phyloP scores from a whole-genome alignment of 1,140 invertebrate genomes.

The Calosoma granatense region DNA sequence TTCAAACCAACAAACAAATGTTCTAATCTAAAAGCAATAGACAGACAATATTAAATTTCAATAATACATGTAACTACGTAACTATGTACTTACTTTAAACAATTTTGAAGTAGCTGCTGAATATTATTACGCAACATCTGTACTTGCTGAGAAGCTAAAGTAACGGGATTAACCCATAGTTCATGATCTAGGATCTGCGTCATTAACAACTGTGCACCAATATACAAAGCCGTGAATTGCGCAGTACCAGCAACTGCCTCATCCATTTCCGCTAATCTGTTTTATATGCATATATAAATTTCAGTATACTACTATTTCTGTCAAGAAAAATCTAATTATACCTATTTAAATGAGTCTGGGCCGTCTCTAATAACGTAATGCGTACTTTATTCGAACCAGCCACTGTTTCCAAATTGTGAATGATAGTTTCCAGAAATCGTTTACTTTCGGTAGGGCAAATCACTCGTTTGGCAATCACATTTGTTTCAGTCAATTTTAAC shows the following conservation, averaged over 20 bases:
- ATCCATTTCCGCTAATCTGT: constrained; percentile 76
- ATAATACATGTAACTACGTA: constrained; percentile 19
- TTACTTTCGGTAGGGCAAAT: constrained; percentile 33
- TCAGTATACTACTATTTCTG: not conserved
- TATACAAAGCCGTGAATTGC: constrained; percentile 74
- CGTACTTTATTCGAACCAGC: constrained; percentile 48
- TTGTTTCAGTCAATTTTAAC: constrained; percentile 41
- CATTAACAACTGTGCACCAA: constrained; percentile 51
- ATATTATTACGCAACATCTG: constrained; percentile 46
- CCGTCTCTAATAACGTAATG: constrained; percentile 55
- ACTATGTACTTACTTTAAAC: constrained; percentile 40
- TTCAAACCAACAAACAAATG: constrained; percentile 74
- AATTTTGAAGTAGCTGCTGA: constrained; percentile 52
- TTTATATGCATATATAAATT: constrained; percentile 15
- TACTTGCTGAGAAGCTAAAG: constrained; percentile 38
- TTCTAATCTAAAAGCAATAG: constrained; percentile 48
- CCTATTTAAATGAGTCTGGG: constrained; percentile 60
- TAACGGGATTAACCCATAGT: constrained; percentile 39
- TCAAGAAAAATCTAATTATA: constrained; percentile 19
- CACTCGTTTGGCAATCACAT: constrained; percentile 21
- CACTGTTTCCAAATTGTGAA: constrained; percentile 57
- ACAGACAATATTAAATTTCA: constrained; percentile 10
- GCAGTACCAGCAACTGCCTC: constrained; percentile 69
- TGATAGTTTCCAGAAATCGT: constrained; percentile 58
- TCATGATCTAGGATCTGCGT: constrained; percentile 29